Evolutionary conservation across 2,797 vertebrate genomes (phyloP).

Genomic region (Artibeus lituratus): DNA sequence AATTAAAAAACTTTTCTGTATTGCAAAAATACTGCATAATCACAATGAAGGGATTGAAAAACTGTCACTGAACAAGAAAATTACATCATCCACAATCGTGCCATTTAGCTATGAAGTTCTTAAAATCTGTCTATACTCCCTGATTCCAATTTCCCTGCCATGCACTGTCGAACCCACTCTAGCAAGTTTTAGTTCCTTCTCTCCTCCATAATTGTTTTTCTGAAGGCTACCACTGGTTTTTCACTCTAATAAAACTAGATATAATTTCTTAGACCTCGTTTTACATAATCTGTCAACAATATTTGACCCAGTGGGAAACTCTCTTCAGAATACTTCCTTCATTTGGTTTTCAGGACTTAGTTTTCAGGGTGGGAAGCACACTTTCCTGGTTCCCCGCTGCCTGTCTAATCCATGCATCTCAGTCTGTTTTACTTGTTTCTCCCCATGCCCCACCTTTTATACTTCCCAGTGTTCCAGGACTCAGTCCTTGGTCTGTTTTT

Average conservation of each 20-base stretch:
- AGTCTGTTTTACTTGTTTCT: neutral
- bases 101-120: neutral
- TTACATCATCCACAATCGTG: neutral
- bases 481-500: neutral
- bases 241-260: neutral
- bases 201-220: neutral
- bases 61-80: neutral
- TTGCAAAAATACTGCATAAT: neutral
- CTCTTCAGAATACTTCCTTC: neutral
- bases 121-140: neutral
- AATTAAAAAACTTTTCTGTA: neutral
- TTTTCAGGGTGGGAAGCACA: neutral
- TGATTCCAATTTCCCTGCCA: neutral
- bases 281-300: neutral
- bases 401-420: neutral
- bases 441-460: neutral
- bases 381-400: neutral
- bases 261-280: neutral
- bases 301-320: neutral
- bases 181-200: neutral
- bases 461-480: neutral
- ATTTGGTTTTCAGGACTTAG: neutral
- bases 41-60: neutral
- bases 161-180: neutral
- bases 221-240: neutral